phyloP scores from a whole-genome alignment of 1,140 invertebrate species.

The Drosophila nigrodunni region DNA sequence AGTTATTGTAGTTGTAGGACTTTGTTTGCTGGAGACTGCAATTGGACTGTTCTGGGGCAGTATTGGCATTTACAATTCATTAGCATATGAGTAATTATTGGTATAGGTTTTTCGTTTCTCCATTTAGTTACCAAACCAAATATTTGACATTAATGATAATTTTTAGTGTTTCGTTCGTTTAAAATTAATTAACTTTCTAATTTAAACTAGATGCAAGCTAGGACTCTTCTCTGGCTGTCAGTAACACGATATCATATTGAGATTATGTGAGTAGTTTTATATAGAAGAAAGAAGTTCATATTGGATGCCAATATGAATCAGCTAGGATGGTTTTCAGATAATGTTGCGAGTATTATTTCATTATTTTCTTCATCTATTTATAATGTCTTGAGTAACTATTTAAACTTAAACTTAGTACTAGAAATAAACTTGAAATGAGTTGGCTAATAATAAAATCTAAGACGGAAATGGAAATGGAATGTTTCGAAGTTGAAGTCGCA shows the following conservation, averaged over 20 bases:
- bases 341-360: conserved; percentile 45
- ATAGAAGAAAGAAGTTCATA: conserved; percentile 20
- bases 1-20: conserved; percentile 28
- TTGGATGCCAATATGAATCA: conserved; percentile 51
- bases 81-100: conserved; percentile 34
- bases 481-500: not conserved
- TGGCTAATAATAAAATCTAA: not conserved
- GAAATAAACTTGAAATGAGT: not conserved
- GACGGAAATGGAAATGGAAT: not conserved
- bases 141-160: conserved; percentile 36
- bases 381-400: not conserved
- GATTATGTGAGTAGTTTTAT: conserved; percentile 13
- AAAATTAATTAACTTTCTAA: conserved; percentile 46
- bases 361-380: too few relatives aligned
- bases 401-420: conserved; percentile 10
- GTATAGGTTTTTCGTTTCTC: not conserved
- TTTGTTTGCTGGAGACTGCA: conserved; percentile 33
- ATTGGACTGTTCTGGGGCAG: conserved; percentile 48
- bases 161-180: conserved; percentile 71
- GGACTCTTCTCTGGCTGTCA: conserved; percentile 27
- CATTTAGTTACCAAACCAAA: conserved; percentile 8
- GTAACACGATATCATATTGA: conserved; percentile 28
- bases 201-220: conserved; percentile 33
- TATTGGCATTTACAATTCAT: conserved; percentile 44
- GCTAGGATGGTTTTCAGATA: conserved; percentile 19